Evolutionary conservation across 1,140 invertebrate species (phyloP).

Genomic region (Bombus fervidus): DNA sequence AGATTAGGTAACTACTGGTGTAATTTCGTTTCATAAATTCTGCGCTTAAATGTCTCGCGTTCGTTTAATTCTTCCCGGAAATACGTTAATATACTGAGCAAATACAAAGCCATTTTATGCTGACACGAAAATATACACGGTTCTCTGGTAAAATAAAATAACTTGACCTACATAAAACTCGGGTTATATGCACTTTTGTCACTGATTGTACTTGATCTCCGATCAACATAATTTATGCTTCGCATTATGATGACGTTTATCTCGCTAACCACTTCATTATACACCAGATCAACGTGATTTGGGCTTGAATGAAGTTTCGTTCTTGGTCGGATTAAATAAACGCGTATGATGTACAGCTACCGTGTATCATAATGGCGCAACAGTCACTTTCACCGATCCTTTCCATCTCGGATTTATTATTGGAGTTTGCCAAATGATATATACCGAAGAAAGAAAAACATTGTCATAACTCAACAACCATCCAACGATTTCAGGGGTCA

Average conservation of each 20-base stretch:
- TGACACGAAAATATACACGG: background rate
- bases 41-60: too few relatives aligned
- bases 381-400: background rate
- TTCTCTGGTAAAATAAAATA: background rate
- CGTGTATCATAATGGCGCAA: background rate
- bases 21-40: too few relatives aligned
- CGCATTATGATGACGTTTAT: constrained; percentile 26
- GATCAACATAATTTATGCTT: constrained; percentile 9
- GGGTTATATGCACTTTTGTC: background rate
- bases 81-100: background rate
- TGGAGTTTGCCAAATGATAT: background rate
- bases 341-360: background rate
- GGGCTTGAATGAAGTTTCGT: background rate
- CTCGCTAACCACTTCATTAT: constrained; percentile 10
- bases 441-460: background rate
- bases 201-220: background rate
- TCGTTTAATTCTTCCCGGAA: background rate
- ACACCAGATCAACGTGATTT: background rate
- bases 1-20: background rate
- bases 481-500: background rate
- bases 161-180: background rate
- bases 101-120: background rate
- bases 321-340: background rate
- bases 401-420: background rate
- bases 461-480: background rate